Base-by-base conservation (phyloP, 2,888 invertebrate genomes). In the Salticus scenicus region DNA sequence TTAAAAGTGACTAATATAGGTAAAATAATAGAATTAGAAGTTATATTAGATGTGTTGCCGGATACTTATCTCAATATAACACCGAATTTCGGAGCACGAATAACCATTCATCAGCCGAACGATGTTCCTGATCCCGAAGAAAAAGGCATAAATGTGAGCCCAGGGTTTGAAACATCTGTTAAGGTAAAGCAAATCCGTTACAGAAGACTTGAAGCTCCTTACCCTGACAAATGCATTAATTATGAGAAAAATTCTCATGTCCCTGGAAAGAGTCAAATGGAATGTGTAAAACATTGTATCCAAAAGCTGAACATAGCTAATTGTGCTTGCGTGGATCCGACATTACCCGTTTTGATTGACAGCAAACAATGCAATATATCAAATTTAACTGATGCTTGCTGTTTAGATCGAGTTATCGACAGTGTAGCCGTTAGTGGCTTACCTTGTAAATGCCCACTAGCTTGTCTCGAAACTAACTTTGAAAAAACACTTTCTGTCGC, bases 161-260 rank as follows among this genome's bases (percentile, higher is more conserved):
- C 37, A 4, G 37, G 37, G 10, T 37, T 37, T 10, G n/a, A n/a
- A n/a, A n/a, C n/a, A n/a, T n/a, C n/a, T n/a, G n/a, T n/a, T n/a
- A n/a, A n/a, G n/a, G n/a, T n/a, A n/a, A n/a, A n/a, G n/a, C n/a
- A n/a, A n/a, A n/a, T n/a, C n/a, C n/a, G n/a, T n/a, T n/a, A n/a
- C n/a, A n/a, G n/a, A n/a, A n/a, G n/a, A n/a, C n/a, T n/a, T n/a
- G n/a, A n/a, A n/a, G n/a, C n/a, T n/a, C n/a, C n/a, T n/a, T n/a
- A n/a, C n/a, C n/a, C n/a, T n/a, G n/a, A n/a, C 41, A 67, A 82
- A 0, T 89, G 89, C 33, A 57, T 87, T 5, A 70, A 83, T 63
- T 84, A 88, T 28, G 37, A 7, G 0, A 5, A 7, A 63, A 28
- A 24, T 20, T 28, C 30, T 14, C 8, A 17, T 0, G 8, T 10